Conservation (phyloP, 2,888 invertebrate species). For the Rhagophthalmus giganteus region DNA sequence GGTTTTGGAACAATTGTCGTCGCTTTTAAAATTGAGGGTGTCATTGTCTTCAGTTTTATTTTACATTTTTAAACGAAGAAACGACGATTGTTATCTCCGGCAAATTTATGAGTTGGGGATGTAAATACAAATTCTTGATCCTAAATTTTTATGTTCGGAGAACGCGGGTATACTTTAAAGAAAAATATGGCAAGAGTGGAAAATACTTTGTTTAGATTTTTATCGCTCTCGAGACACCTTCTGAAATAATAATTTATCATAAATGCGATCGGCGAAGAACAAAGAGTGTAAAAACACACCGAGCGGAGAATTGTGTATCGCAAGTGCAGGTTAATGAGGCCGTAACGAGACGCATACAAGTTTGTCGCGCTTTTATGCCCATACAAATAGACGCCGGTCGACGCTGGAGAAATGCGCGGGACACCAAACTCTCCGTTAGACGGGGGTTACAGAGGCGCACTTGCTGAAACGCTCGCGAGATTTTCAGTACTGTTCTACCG, state of each 20-base stretch:
- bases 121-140: conserved; percentile 21
- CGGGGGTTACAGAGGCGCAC: conserved; percentile 32
- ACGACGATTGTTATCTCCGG: conserved; percentile 17
- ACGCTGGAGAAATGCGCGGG: conserved; percentile 41
- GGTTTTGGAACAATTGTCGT: too few species aligned
- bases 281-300: conserved; percentile 31
- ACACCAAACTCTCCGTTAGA: conserved; percentile 35
- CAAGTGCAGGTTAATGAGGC: conserved; percentile 41
- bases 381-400: conserved; percentile 42
- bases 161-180: conserved; percentile 18
- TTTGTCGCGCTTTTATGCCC: conserved; percentile 36
- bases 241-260: conserved; percentile 44
- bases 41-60: too few species aligned
- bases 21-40: too few species aligned
- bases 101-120: conserved; percentile 19
- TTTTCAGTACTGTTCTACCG: conserved; percentile 22
- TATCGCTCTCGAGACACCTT: conserved; percentile 41
- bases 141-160: conserved; percentile 14
- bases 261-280: conserved; percentile 40
- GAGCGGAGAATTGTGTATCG: conserved; percentile 29
- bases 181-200: conserved; percentile 16
- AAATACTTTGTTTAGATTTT: conserved; percentile 43
- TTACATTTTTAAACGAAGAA: conserved; percentile 13
- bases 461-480: conserved; percentile 26
- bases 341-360: conserved; percentile 41